phyloP scores from a whole-genome alignment of 2,797 vertebrate genomes.

The Masticophis lateralis region DNA sequence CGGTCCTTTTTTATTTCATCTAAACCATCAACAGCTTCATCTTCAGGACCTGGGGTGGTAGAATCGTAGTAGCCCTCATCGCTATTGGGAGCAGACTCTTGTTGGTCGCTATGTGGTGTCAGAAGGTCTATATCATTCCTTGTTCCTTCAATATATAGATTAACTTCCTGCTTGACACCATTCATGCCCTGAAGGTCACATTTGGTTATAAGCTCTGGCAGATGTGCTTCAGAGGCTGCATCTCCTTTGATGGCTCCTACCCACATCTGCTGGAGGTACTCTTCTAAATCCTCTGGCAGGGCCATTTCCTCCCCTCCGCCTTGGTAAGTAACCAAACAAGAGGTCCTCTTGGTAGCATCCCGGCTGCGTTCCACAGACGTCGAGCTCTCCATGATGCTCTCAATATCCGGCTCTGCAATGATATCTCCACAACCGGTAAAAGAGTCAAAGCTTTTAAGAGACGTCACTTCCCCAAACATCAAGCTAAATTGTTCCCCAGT shows the following conservation, averaged over 20 bases:
- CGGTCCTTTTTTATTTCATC: conserved; percentile 76
- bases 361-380: conserved; percentile 85
- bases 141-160: conserved; percentile 68
- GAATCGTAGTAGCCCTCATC: conserved; percentile 96
- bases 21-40: conserved; percentile 80
- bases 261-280: conserved; percentile 80
- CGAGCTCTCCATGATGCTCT: conserved; percentile 85
- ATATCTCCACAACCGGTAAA: conserved; percentile 96
- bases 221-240: conserved; percentile 66
- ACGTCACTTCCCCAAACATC: conserved; percentile 85
- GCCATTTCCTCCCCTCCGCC: conserved; percentile 98
- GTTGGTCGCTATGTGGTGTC: conserved; percentile 93
- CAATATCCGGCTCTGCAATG: conserved; percentile 94
- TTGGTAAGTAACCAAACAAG: conserved; percentile 94
- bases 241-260: conserved; percentile 64
- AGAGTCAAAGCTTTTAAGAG: conserved; percentile 96
- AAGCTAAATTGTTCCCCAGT: conserved; percentile 84
- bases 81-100: conserved; percentile 92
- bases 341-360: conserved; percentile 84
- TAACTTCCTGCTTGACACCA: conserved; percentile 61
- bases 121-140: conserved; percentile 76
- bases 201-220: conserved; percentile 60
- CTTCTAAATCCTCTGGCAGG: conserved; percentile 85
- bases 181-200: conserved; percentile 58
- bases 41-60: conserved; percentile 90